Evolutionary conservation across 2,888 invertebrate genomes (phyloP), one percentile per base, ranked within the genome.

Genomic region (Pollenia angustigena): DNA sequence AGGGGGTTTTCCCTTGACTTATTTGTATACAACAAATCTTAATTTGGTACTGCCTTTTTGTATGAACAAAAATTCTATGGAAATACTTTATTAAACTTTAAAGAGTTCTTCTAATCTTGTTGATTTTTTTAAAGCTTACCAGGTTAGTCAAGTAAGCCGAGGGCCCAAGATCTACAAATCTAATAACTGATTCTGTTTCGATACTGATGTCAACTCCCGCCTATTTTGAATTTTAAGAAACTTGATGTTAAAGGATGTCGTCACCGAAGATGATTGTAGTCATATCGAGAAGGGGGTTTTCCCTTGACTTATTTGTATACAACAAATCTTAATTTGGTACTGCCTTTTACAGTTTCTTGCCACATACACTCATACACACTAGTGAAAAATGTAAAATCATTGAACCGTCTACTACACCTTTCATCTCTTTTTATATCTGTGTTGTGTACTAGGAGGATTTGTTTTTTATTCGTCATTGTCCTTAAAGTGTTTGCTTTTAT

Each of bases 271-370:
- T 44, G 32, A 56, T 42, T 46, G 9, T 16, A 52, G 7, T 12
- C 54, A n/a, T 71, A 44, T 44, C 40, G 23, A 4, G 32, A 60
- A 52, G 76, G 44, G 50, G 66, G 80, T 78, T 83, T 81, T 80
- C 80, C 85, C 81, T 85, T 87, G 87, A 86, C 85, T 85, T 88
- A 88, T 87, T 88, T 87, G 85, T 85, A 46, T 72, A 69, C 50
- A 32, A 32, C 4, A 32, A 23, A 66, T 48, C 68, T 87, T 86
- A 87, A 87, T 87, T 87, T 82, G 75, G 78, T 80, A 16, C 11
- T 69, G n/a, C 32, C 80, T 68, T 76, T 78, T n/a, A 44, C 52
- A 72, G 56, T 69, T 52, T 32, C 12, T 46, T 46, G 3, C 32
- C 44, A 46, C 18, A 66, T 9, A 16, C 14, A 62, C 16, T 42